phyloP scores from a whole-genome alignment of 2,113 vertebrate species.

The Oenanthe melanoleuca region DNA sequence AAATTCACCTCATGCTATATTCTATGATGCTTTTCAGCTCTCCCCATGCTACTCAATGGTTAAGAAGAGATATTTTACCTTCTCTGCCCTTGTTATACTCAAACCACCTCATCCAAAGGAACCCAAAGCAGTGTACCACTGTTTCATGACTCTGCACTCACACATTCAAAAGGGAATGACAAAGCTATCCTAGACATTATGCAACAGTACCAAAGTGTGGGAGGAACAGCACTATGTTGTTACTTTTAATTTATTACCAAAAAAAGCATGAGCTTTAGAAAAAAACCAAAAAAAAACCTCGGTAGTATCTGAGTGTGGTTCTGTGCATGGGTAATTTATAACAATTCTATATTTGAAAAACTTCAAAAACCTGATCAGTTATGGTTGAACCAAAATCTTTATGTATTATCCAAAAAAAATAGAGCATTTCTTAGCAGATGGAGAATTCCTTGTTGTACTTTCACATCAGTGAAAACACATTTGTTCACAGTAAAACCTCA shows the following conservation, averaged over 20 bases:
- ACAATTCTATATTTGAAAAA: background rate
- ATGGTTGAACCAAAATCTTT: background rate
- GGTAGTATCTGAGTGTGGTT: background rate
- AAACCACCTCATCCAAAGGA: background rate
- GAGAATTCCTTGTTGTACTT: background rate
- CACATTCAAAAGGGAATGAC: background rate
- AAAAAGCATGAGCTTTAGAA: background rate
- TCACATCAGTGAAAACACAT: background rate
- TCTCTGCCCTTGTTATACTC: background rate
- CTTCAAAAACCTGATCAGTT: background rate
- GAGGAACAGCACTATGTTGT: background rate
- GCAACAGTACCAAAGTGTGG: background rate
- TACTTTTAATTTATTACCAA: background rate
- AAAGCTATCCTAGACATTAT: background rate
- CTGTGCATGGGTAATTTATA: background rate
- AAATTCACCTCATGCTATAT: background rate
- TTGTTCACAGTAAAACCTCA: background rate
- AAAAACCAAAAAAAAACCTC: rapidly evolving
- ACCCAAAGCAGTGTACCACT: background rate
- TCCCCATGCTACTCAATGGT: background rate
- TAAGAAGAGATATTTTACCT: background rate
- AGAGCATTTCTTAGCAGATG: background rate
- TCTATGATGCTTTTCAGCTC: background rate
- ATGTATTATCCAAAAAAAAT: background rate
- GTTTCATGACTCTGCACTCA: background rate